These are phyloP conservation scores for Osmerus eperlanus DNA, from an alignment of 2,113 vertebrate genomes.

Conservation along the genomic window DNA sequence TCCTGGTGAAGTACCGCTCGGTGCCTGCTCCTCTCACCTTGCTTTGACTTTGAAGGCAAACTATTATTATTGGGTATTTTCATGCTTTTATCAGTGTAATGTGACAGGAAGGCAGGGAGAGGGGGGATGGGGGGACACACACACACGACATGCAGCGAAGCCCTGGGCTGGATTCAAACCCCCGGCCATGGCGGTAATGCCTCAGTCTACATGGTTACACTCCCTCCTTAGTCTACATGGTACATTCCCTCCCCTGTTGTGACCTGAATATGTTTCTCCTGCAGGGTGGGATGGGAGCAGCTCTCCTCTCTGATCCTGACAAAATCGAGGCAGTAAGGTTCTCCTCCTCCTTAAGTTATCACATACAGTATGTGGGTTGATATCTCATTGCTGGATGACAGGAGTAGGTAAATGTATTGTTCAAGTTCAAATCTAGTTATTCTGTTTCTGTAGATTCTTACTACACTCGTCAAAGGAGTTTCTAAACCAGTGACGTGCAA, in stretches of 20 bases:
- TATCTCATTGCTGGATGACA: not conserved
- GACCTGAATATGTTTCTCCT: constrained; percentile 9
- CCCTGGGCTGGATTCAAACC: too few species aligned
- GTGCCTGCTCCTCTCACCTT: too few species aligned
- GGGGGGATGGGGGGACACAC: too few species aligned
- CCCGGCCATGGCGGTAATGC: too few species aligned
- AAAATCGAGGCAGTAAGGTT: constrained; percentile 90
- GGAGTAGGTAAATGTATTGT: not conserved
- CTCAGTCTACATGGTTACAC: not conserved
- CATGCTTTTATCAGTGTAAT: too few species aligned
- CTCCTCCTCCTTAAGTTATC: not conserved
- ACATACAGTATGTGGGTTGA: not conserved
- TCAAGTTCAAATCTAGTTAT: not conserved
- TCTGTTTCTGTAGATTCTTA: constrained; percentile 78
- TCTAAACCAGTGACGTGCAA: constrained; percentile 92
- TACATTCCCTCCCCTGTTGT: constrained; percentile 9
- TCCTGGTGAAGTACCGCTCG: too few species aligned
- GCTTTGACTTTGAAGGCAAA: too few species aligned
- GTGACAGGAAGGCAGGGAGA: too few species aligned
- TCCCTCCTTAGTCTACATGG: constrained; percentile 2
- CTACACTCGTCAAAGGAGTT: constrained; percentile 82
- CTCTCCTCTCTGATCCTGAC: constrained; percentile 90
- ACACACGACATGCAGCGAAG: not conserved
- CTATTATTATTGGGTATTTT: too few species aligned
- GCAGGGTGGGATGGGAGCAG: constrained; percentile 97